These are phyloP conservation scores for Mycalesis mineus DNA, from an alignment of 2,888 invertebrate species.

Conservation along the genomic window DNA sequence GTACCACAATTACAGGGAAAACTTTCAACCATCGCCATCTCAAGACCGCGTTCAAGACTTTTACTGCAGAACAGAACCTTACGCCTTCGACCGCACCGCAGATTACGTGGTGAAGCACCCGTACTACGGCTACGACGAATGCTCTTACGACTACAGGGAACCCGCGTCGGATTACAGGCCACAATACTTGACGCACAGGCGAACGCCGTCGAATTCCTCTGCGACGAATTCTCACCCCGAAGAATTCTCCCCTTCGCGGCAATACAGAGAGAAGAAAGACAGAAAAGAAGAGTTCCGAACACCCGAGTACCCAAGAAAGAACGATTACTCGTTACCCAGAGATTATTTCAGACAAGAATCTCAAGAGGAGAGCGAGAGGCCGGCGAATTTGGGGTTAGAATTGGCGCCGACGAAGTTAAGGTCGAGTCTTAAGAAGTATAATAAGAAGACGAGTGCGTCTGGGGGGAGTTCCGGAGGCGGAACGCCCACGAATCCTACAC, in stretches of 20 bases:
- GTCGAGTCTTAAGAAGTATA: slow-evolving; percentile 88
- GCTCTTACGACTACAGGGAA: slow-evolving; percentile 61
- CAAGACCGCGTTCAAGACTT: slow-evolving; percentile 55
- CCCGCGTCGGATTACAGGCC: slow-evolving; percentile 59
- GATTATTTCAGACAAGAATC: slow-evolving; percentile 63
- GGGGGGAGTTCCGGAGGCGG: slow-evolving; percentile 80
- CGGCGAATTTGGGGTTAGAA: slow-evolving; percentile 79
- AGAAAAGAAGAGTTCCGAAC: slow-evolving; percentile 48
- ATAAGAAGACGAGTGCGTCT: slow-evolving; percentile 45
- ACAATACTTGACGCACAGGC: slow-evolving; percentile 79
- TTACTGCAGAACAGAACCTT: slow-evolving; percentile 57
- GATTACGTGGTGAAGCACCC: slow-evolving; percentile 69
- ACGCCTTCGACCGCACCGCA: slow-evolving; percentile 61
- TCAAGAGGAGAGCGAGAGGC: slow-evolving; percentile 57
- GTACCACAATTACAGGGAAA: slow-evolving; percentile 73
- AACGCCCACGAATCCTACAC: slow-evolving; percentile 90
- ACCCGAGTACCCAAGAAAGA: slow-evolving; percentile 57
- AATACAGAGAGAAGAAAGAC: slow-evolving; percentile 52
- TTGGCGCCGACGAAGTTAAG: slow-evolving; percentile 83
- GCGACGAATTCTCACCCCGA: slow-evolving; percentile 75
- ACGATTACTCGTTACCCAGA: slow-evolving; percentile 59
- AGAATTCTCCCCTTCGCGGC: slow-evolving; percentile 64
- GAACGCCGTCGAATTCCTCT: slow-evolving; percentile 88
- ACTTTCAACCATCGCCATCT: slow-evolving; percentile 61
- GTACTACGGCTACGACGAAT: slow-evolving; percentile 64